A percentile compares a stretch with the other conserved stretches of the same genome.
phyloP scores from a whole-genome alignment of 2,113 vertebrate genomes.

The Hippocampus comes region DNA sequence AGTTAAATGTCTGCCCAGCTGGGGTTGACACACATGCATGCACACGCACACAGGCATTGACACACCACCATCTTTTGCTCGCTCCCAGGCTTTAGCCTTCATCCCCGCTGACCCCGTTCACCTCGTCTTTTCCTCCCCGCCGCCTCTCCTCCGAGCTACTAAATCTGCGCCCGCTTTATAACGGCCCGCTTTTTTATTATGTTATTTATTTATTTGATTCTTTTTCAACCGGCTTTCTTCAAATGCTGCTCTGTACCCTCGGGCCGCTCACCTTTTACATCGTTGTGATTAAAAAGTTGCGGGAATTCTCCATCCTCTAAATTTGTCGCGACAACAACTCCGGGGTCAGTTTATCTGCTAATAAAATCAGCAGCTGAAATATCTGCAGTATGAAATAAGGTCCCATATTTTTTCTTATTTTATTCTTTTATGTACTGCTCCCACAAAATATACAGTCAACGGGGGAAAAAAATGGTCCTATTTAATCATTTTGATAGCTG shows the following conservation, averaged over 20 bases:
- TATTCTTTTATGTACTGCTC: conserved; percentile 26
- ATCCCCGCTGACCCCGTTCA: conserved; percentile 67
- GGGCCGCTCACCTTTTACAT: conserved; percentile 40
- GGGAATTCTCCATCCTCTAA: conserved; percentile 40
- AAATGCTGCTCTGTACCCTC: conserved; percentile 21
- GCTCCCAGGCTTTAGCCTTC: conserved; percentile 72
- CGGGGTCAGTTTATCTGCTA: conserved; percentile 50
- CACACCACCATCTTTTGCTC: conserved; percentile 54
- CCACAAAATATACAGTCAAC: conserved; percentile 21
- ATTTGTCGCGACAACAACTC: conserved; percentile 55
- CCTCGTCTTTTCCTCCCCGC: conserved; percentile 53
- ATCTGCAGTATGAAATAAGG: conserved; percentile 44
- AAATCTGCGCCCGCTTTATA: conserved; percentile 25
- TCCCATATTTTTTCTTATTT: conserved; percentile 33
- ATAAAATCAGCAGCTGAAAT: conserved; percentile 56
- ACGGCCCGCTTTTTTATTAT: conserved; percentile 25
- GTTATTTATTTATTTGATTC: not conserved
- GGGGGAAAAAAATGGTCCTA: not conserved
- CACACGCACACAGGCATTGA: conserved; percentile 26
- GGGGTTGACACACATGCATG: conserved; percentile 65
- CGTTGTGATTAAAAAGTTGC: conserved; percentile 53
- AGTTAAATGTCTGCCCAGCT: conserved; percentile 80
- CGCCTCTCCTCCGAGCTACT: conserved; percentile 40
- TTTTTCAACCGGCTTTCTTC: conserved; percentile 32
- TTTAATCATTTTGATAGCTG: not conserved